These are phyloP conservation scores for Oxyteleia sp. DNA, from an alignment of 2,888 invertebrate species.

Conservation along the genomic window DNA sequence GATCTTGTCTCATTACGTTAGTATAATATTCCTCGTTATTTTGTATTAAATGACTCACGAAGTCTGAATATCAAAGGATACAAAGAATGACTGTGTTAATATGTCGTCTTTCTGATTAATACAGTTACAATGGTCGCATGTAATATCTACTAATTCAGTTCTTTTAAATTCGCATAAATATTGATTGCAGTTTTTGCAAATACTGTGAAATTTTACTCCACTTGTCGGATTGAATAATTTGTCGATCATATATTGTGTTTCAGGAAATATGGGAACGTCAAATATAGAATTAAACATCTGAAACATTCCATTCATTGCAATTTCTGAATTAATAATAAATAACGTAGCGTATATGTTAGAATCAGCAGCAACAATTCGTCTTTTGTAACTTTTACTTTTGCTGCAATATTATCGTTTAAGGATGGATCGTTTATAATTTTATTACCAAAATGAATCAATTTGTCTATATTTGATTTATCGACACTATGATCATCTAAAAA, in stretches of 20 bases:
- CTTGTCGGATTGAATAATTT: constrained; percentile 22
- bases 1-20: constrained; percentile 29
- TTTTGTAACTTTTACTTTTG: constrained; percentile 7
- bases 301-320: constrained; percentile 21
- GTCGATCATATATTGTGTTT: constrained; percentile 2
- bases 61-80: constrained; percentile 45
- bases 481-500: background rate
- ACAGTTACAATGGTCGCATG: constrained; percentile 7
- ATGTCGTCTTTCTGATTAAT: constrained; percentile 11
- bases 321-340: constrained; percentile 17
- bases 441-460: background rate
- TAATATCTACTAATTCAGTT: constrained; percentile 2
- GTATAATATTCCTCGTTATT: constrained; percentile 46
- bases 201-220: constrained; percentile 16
- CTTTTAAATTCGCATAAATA: constrained; percentile 25
- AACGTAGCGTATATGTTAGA: constrained; percentile 8
- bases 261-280: constrained; percentile 4
- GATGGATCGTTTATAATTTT: background rate
- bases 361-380: constrained; percentile 26
- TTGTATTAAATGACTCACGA: constrained; percentile 38
- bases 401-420: constrained; percentile 17
- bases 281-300: constrained; percentile 20
- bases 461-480: background rate
- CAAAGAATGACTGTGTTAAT: constrained; percentile 39
- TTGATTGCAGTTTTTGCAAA: constrained; percentile 9